phyloP scores from a whole-genome alignment of 1,140 invertebrate species.

The Drosophila baimaii region DNA sequence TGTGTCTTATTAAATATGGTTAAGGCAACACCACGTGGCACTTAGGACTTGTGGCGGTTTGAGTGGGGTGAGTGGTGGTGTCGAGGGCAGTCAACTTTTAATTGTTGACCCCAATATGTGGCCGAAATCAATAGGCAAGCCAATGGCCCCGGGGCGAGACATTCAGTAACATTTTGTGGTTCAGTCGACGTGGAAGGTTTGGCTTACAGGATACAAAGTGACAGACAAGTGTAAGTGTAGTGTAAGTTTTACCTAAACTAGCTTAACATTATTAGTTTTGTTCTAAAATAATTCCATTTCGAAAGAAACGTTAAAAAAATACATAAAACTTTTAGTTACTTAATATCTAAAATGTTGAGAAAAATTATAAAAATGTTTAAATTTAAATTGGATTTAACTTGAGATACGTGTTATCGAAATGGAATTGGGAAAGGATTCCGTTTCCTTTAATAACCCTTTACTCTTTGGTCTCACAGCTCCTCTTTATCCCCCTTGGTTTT shows the following conservation, averaged over 20 bases:
- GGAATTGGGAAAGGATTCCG: not conserved
- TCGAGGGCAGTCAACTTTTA: slow-evolving; percentile 42
- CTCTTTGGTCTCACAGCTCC: slow-evolving; percentile 44
- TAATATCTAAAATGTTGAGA: not conserved
- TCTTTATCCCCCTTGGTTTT: slow-evolving; percentile 57
- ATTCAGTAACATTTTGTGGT: slow-evolving; percentile 43
- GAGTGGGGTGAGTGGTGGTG: no score
- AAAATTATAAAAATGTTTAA: not conserved
- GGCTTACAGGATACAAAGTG: slow-evolving; percentile 20
- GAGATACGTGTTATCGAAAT: not conserved
- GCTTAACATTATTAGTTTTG: slow-evolving; percentile 32
- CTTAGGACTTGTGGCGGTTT: not conserved
- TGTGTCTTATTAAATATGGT: not conserved
- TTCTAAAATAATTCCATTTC: slow-evolving; percentile 7
- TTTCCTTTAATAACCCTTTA: slow-evolving; percentile 10
- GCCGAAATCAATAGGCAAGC: slow-evolving; percentile 37
- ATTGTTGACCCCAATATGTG: slow-evolving; percentile 36
- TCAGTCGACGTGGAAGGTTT: slow-evolving; percentile 45
- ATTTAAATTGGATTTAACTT: not conserved
- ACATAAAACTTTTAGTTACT: not conserved
- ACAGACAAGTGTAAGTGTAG: slow-evolving; percentile 28
- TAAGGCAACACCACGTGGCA: slow-evolving; percentile 4
- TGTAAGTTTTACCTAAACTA: slow-evolving; percentile 37
- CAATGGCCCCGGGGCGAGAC: slow-evolving; percentile 19
- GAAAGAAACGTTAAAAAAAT: not conserved